Evolutionary conservation across 2,113 vertebrate species (phyloP).

Genomic region (Tetrax tetrax): DNA sequence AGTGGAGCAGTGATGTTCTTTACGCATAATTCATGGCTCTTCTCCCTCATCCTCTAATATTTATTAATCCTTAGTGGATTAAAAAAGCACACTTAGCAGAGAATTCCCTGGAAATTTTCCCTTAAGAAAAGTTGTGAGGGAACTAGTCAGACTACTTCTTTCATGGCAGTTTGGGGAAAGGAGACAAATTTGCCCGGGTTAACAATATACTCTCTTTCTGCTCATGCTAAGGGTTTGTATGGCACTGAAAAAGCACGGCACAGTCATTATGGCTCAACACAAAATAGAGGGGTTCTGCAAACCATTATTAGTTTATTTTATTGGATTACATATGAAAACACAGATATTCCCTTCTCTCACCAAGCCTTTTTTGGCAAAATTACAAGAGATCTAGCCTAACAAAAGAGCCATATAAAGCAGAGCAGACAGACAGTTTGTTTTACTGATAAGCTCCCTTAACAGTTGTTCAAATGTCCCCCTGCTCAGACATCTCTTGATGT

Average conservation of each 20-base stretch:
- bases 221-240: background rate
- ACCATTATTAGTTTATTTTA: background rate
- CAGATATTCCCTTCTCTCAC: background rate
- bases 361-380: background rate
- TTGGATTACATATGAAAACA: slow-evolving; percentile 20
- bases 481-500: background rate
- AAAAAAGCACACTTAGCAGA: background rate
- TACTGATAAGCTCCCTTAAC: background rate
- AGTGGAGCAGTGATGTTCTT: background rate
- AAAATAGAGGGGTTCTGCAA: background rate
- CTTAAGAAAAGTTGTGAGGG: background rate
- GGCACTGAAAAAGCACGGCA: background rate
- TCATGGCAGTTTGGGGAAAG: background rate
- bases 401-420: background rate
- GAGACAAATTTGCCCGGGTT: background rate
- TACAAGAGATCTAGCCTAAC: background rate
- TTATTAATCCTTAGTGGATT: background rate
- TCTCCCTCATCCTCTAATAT: background rate
- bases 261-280: background rate
- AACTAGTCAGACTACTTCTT: background rate
- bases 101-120: background rate
- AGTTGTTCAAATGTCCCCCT: background rate
- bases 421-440: background rate
- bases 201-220: background rate
- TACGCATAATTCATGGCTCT: background rate